Base-by-base conservation (phyloP, 2,888 invertebrate genomes). In the Pristionchus exspectatus region DNA sequence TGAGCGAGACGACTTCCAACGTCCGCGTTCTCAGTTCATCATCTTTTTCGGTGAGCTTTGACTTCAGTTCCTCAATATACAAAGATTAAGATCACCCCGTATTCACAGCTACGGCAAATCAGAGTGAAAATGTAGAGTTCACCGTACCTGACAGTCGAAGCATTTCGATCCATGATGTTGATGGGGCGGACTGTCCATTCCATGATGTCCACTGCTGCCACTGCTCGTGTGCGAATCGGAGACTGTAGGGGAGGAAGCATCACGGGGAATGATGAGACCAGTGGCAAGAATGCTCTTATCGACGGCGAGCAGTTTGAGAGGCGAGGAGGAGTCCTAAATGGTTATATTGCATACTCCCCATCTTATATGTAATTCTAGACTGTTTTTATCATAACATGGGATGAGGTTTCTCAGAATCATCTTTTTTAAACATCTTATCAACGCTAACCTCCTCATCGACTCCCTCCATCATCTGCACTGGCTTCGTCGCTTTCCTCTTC, bases 141-240 rank as follows among this genome's bases (percentile, higher is more conserved):
- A 16, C 4, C 85, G 2, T 18, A 93, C 92, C 90, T 92, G 92
- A 69, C 93, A 93, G 38, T 93, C 93, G 85, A 91, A 93, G 90
- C 93, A 93, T 85, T 92, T 92, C 38, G 89, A 87, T 54, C 90
- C 89, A 74, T 90, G 90, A 5, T 81, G 81, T 0, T 33, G 44
- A 59, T 84, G 84, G 3, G 87, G 87, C 2, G 87, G 87, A 69
- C 87, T 87, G 30, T 87, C 87, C 87, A 87, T 69, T 24, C 92
- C 91, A 1, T 90, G 91, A 72, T 93, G 92, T 54, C 92, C 92
- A 21, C 92, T 93, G 59, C 92, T 92, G 81, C 93, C 93, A 87
- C 92, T 92, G 54, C 87, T 87, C 50, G 93, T 94, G 89, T 94
- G 94, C 33, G 94, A 93, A 90, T 94, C 94, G 87, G 93, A 93